These are phyloP conservation scores for Macaria notata DNA, from an alignment of 2,888 invertebrate species.

Conservation along the genomic window DNA sequence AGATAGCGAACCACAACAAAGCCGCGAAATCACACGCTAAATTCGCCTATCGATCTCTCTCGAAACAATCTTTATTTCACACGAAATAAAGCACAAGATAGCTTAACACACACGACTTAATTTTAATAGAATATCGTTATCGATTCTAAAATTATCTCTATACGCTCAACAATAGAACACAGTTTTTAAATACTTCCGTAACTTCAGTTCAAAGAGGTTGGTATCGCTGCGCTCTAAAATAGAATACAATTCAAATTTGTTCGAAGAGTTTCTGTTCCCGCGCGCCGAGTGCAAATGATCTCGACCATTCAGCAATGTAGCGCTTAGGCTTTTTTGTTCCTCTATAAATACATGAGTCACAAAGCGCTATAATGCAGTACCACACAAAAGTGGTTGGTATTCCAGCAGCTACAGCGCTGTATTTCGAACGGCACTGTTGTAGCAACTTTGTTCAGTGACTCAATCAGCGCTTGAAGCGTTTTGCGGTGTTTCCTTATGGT, in stretches of 20 bases:
- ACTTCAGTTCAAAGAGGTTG: too few relatives aligned
- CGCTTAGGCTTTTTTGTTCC: constrained; percentile 7
- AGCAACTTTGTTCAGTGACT: constrained; percentile 2
- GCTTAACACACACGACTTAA: background rate
- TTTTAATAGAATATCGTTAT: background rate
- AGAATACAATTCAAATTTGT: constrained; percentile 18
- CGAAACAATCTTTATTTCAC: constrained; percentile 6
- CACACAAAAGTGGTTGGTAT: background rate
- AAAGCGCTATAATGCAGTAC: constrained; percentile 24
- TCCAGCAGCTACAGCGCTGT: constrained; percentile 30
- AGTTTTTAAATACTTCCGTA: background rate
- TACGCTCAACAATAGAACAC: background rate
- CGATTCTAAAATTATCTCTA: constrained; percentile 7
- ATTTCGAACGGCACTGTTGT: constrained; percentile 5
- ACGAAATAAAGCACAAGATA: constrained; percentile 6
- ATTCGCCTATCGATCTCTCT: background rate
- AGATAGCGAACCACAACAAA: constrained; percentile 26
- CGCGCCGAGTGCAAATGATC: constrained; percentile 46
- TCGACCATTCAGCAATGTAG: constrained; percentile 11
- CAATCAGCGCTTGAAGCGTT: constrained; percentile 23
- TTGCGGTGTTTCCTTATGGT: constrained; percentile 27
- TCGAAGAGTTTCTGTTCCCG: constrained; percentile 16
- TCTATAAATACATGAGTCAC: background rate
- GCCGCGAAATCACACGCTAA: background rate
- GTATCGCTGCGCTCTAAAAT: constrained; percentile 21